Conservation (phyloP, 2,888 invertebrate genomes). For the Zygaena filipendulae region DNA sequence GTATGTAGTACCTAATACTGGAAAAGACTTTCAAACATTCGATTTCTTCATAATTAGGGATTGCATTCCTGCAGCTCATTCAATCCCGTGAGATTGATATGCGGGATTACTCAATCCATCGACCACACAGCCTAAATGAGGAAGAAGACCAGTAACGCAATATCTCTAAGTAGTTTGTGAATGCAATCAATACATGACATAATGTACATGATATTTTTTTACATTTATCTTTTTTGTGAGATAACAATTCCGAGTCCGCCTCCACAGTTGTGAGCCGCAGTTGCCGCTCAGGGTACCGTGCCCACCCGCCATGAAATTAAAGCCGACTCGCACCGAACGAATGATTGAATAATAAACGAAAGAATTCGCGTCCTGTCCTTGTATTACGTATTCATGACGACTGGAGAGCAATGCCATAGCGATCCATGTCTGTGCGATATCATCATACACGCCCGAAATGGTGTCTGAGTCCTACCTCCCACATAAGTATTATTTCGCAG, state of each 20-base stretch:
- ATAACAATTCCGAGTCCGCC: too few species aligned
- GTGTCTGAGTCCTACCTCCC: constrained; percentile 13
- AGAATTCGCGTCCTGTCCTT: constrained; percentile 66
- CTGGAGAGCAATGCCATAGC: constrained; percentile 43
- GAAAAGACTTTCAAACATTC: constrained; percentile 14
- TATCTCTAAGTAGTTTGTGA: too few species aligned
- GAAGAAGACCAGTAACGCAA: too few species aligned
- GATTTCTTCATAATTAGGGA: background rate
- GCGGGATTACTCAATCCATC: too few species aligned
- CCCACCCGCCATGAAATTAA: constrained; percentile 69
- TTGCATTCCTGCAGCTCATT: too few species aligned
- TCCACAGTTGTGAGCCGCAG: constrained; percentile 36
- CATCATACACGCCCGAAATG: constrained; percentile 22
- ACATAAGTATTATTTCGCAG: too few species aligned
- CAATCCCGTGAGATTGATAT: too few species aligned
- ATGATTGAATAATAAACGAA: constrained; percentile 70
- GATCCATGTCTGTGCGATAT: constrained; percentile 27
- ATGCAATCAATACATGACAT: too few species aligned
- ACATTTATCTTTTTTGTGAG: too few species aligned
- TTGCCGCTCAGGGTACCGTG: constrained; percentile 50
- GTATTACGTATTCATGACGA: constrained; percentile 67
- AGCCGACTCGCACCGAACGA: constrained; percentile 67
- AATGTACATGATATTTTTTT: too few species aligned
- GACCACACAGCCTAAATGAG: too few species aligned
- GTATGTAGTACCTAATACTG: too few species aligned